Evolutionary conservation across 1,140 invertebrate genomes (phyloP), one percentile per base, ranked within the genome.

Genomic region (Lordiphosa stackelbergi): DNA sequence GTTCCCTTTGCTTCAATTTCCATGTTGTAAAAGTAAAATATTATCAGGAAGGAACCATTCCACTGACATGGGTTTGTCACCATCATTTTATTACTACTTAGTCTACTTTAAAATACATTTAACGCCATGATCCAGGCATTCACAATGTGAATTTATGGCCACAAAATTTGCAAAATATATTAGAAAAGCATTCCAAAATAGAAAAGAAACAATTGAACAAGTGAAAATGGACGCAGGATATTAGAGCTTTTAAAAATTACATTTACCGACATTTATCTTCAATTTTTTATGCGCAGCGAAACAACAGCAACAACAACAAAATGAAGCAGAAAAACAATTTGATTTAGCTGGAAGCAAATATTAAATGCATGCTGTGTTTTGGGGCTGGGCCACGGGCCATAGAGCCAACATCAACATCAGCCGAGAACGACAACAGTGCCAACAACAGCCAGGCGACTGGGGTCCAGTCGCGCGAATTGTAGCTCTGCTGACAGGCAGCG

Each of bases 401-500:
- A 51, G 37, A 45, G 45, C 68, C 55, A 72, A 68, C 69, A 79
- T 79, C 59, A 73, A 73, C 72, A 79, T 68, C 66, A 79, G 31
- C 43, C 69, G 22, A 66, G 31, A 71, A 31, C 28, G 28, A 55
- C 37, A 41, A 45, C 37, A 59, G 42, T 53, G 45, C 38, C 41
- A 43, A 53, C 53, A 22, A 31, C 37, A 47, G 46, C 52, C 41
- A 9, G 19, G 9, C 31, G 46, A 41, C 45, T 22, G 24, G 19
- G 42, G 12, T 19, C 9, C 5, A 28, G 52, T 56, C 72, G 16
- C 62, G 71, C 66, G 73, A 75, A 69, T 79, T 73, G 66, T 60
- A 66, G 74, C 71, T 61, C 57, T 62, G 74, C 74, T 79, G 74
- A 79, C 69, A 78, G 73, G 51, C 73, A 79, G 74, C 74, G 74